Base-by-base conservation (phyloP, 2,888 invertebrate genomes). In the Drosophila rubida region DNA sequence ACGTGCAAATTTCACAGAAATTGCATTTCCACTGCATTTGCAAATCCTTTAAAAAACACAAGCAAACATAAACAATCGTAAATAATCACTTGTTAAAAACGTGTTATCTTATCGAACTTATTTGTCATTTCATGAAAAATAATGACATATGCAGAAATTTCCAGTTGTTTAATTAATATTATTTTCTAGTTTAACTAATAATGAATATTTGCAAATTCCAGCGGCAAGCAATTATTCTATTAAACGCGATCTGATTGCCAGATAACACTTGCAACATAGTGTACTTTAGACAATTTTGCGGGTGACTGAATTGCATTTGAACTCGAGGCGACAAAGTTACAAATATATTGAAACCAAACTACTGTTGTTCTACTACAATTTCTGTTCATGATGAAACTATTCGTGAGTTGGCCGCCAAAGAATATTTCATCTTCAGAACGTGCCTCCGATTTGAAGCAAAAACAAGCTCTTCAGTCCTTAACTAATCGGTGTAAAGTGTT, bases 1-100 rank as follows among this genome's bases (percentile, higher is more conserved):
- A 72, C 42, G 46, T 65, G 30, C 5, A 37, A 41, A 41, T 35
- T 14, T 16, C 45, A 23, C 4, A 14, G n/a, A 8, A 59, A 42
- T 35, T 44, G 51, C 13, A 25, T 23, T 44, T 59, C 2, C 14
- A 45, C 14, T 16, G 14, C 11, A 37, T 46, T 54, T 45, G 23
- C n/a, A 35, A 13, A 50, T 35, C 37, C 35, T 22, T 35, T 19
- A 6, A 1, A 1, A 46, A 11, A 23, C n/a, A 19, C 11, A 32
- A n/a, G 14, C 27, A 32, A 44, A 22, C 9, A 44, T 9, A 23
- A 39, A 2, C 16, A 27, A 46, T 48, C 23, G 25, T n/a, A 23
- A 49, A 14, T 11, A 49, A 9, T 27, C n/a, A 30, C 27, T 19
- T 16, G n/a, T n/a, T 11, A 4, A 25, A 19, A 27, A 27, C 5